Percentiles rank a stretch among this genome's conserved stretches.
phyloP scores from a whole-genome alignment of 1,140 invertebrate species.

The Doryteuthis pealeii region DNA sequence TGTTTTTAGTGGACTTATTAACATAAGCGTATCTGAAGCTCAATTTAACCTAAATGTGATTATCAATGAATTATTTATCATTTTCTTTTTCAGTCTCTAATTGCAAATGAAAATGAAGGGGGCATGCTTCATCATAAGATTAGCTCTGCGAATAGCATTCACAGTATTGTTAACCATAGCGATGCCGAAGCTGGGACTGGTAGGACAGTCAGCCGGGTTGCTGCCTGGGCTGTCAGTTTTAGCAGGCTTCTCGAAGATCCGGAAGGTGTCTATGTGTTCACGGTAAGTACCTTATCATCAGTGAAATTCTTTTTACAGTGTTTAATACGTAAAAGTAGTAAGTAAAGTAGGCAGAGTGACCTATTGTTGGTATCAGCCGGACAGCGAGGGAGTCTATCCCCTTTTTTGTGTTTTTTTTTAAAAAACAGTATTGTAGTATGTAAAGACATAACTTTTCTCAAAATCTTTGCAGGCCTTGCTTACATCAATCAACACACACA shows the following conservation, averaged over 20 bases:
- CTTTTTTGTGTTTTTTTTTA: conserved; percentile 7
- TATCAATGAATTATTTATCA: too few species aligned
- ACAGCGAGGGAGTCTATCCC: too few species aligned
- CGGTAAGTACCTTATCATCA: conserved; percentile 67
- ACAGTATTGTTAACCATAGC: conserved; percentile 40
- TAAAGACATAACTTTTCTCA: not conserved
- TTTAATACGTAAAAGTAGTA: too few species aligned
- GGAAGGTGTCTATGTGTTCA: conserved; percentile 84
- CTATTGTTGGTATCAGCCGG: too few species aligned
- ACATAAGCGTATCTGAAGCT: too few species aligned
- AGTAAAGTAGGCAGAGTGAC: too few species aligned
- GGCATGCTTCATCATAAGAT: conserved; percentile 24
- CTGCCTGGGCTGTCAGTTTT: conserved; percentile 81
- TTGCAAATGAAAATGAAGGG: conserved; percentile 38
- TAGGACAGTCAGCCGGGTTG: conserved; percentile 43
- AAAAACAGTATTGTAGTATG: not conserved
- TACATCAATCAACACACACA: too few species aligned
- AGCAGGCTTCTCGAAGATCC: conserved; percentile 87
- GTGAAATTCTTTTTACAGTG: conserved; percentile 70
- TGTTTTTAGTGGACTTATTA: too few species aligned
- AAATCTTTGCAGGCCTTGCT: too few species aligned
- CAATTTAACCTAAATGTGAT: too few species aligned
- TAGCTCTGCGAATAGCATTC: conserved; percentile 46
- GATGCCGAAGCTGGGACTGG: conserved; percentile 28
- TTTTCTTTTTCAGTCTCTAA: conserved; percentile 46